Evolutionary conservation across 2,113 vertebrate genomes (phyloP).

Genomic region (Gulo gulo): DNA sequence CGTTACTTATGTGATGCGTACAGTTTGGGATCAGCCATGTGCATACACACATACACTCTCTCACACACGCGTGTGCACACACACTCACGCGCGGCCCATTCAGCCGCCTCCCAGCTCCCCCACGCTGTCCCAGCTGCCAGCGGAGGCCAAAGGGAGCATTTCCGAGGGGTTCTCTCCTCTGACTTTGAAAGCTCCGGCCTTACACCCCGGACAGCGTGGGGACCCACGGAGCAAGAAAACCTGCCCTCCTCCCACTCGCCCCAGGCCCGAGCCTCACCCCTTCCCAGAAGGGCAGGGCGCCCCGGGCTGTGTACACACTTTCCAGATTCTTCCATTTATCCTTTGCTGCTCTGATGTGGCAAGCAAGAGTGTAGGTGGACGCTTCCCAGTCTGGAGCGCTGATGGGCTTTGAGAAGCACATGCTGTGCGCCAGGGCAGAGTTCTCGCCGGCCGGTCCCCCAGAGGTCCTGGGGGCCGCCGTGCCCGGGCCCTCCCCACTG

Average conservation of each 20-base stretch:
- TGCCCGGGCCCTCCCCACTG: no score
- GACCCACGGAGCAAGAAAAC: not conserved
- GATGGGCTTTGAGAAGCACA: no score
- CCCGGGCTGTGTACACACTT: accelerated
- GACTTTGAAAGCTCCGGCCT: not conserved
- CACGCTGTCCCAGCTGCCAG: accelerated
- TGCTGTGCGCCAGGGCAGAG: no score
- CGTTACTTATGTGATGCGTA: no score
- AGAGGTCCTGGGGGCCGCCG: no score
- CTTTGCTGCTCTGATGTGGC: not conserved
- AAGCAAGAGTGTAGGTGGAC: not conserved
- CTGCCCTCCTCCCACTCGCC: accelerated
- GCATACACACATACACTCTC: no score
- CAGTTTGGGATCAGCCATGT: no score
- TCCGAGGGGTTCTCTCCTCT: not conserved
- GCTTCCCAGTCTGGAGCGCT: not conserved
- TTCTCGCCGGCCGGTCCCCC: no score
- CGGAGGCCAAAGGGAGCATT: not conserved
- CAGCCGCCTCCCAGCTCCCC: not conserved
- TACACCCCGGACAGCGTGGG: accelerated
- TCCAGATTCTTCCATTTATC: not conserved
- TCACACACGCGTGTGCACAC: no score
- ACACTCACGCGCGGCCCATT: not conserved
- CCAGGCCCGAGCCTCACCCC: no score
- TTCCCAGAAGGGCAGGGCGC: not conserved